A percentile compares a stretch with the other conserved stretches of the same genome.
Evolutionary conservation across 2,797 vertebrate species (phyloP).

Genomic region (Nyctalus aviator): DNA sequence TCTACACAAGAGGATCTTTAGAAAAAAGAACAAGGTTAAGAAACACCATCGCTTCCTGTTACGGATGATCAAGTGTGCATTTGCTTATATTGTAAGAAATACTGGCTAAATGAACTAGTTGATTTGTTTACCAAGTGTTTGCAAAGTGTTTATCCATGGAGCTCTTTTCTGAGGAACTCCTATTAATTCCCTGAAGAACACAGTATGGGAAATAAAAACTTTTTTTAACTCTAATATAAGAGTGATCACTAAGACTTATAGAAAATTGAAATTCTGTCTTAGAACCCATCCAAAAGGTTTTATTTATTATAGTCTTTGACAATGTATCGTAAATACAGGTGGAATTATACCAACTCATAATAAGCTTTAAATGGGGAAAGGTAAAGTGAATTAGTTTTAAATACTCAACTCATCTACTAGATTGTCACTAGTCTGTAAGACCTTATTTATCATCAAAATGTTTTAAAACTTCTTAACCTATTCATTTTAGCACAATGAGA

Average conservation of each 20-base stretch:
- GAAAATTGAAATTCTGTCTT: constrained; percentile 14
- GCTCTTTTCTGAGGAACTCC: not conserved
- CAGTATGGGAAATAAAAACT: constrained; percentile 44
- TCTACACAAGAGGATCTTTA: not conserved
- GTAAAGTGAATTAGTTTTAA: constrained; percentile 35
- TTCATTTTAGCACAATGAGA: not conserved
- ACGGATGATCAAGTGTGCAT: not conserved
- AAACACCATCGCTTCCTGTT: not conserved
- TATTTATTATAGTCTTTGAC: not conserved
- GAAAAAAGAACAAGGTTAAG: constrained; percentile 26
- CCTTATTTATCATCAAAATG: constrained; percentile 32
- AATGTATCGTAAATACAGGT: not conserved
- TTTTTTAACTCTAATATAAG: not conserved
- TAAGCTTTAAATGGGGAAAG: constrained; percentile 27
- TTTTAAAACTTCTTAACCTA: constrained; percentile 30
- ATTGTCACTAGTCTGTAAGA: not conserved
- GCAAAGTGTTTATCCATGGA: not conserved
- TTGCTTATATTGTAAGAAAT: not conserved
- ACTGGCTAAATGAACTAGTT: not conserved
- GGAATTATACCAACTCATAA: not conserved
- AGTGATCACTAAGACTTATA: not conserved
- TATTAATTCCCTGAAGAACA: not conserved
- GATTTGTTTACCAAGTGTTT: constrained; percentile 39
- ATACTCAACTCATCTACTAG: constrained; percentile 21
- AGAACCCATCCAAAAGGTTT: not conserved